phyloP scores from a whole-genome alignment of 1,140 invertebrate species.

The Bombus huntii region DNA sequence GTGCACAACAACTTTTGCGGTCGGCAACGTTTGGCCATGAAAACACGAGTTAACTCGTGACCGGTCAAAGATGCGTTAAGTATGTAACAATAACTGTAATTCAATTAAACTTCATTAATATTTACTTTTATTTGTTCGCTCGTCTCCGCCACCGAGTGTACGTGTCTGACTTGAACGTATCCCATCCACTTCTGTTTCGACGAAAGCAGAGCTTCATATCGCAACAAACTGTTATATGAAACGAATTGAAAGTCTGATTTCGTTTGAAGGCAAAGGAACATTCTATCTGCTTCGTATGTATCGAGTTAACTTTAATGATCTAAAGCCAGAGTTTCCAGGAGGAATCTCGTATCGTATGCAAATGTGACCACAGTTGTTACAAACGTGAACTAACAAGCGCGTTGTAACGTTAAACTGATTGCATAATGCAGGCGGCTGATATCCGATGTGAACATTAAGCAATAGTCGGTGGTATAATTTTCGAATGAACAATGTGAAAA shows the following conservation, averaged over 20 bases:
- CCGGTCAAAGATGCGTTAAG: no score
- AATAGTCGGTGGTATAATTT: neutral
- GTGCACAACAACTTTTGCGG: no score
- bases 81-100: no score
- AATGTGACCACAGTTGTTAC: neutral
- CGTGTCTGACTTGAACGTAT: no score
- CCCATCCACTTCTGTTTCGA: neutral
- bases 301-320: slow-evolving; percentile 1
- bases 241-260: neutral
- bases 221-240: neutral
- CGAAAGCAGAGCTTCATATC: neutral
- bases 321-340: neutral
- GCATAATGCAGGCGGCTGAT: neutral
- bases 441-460: neutral
- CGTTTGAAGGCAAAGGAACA: no score
- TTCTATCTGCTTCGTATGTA: neutral
- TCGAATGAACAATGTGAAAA: neutral
- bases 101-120: no score
- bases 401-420: neutral
- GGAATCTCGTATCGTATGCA: slow-evolving; percentile 11
- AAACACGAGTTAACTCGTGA: no score
- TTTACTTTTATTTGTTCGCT: no score
- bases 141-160: no score
- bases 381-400: neutral
- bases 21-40: no score